phyloP scores from a whole-genome alignment of 1,140 invertebrate species.

The Euura lappo region DNA sequence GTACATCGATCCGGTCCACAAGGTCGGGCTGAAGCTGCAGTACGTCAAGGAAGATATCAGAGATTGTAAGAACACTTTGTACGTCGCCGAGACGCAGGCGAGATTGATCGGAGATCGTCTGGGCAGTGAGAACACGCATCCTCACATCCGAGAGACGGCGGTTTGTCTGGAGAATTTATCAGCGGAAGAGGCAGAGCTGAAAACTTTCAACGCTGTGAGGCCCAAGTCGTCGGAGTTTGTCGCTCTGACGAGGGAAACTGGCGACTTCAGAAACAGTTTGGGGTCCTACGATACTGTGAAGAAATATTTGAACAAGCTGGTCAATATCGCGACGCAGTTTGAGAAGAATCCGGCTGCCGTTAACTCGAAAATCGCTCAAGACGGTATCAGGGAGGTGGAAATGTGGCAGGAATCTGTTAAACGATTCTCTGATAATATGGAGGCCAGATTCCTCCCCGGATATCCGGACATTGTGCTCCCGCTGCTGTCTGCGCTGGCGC shows the following conservation, averaged over 20 bases:
- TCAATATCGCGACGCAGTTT: neutral
- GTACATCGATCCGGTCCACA: constrained; percentile 76
- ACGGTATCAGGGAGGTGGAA: constrained; percentile 54
- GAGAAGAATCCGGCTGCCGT: neutral
- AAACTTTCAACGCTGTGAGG: constrained; percentile 57
- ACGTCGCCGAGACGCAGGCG: constrained; percentile 37
- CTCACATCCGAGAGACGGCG: constrained; percentile 28
- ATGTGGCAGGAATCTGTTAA: constrained; percentile 66
- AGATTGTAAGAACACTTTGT: constrained; percentile 40
- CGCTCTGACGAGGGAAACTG: constrained; percentile 49
- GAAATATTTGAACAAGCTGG: constrained; percentile 29
- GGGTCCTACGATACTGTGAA: constrained; percentile 33
- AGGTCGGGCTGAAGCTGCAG: constrained; percentile 70
- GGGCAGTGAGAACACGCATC: constrained; percentile 22
- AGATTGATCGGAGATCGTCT: constrained; percentile 31
- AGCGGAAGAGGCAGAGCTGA: constrained; percentile 30
- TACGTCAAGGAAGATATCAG: constrained; percentile 71
- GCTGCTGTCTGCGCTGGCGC: constrained; percentile 64
- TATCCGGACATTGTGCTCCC: constrained; percentile 75
- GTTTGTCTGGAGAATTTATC: constrained; percentile 35
- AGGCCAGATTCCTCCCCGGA: constrained; percentile 60
- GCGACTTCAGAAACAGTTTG: constrained; percentile 38
- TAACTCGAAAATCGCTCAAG: constrained; percentile 38
- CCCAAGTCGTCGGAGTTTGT: constrained; percentile 63
- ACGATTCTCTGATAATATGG: constrained; percentile 64